Evolutionary conservation across 2,888 invertebrate species (phyloP).

Genomic region (Bimastos eiseni): DNA sequence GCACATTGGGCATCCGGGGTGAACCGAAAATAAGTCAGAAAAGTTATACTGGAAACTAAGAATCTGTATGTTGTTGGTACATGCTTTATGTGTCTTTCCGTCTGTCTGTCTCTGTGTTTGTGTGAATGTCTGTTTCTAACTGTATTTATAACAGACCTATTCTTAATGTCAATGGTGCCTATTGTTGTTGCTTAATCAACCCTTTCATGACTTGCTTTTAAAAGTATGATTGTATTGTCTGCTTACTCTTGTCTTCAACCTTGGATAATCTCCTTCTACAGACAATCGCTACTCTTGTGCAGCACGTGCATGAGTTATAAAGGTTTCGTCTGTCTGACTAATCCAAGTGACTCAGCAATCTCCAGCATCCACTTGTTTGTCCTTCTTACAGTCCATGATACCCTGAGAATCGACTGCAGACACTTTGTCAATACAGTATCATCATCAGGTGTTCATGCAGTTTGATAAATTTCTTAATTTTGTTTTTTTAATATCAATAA

Average conservation of each 20-base stretch:
- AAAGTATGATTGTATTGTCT: background rate
- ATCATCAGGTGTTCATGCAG: background rate
- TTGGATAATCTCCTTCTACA: too few species aligned
- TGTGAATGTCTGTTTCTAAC: background rate
- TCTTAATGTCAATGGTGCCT: background rate
- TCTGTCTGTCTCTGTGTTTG: background rate
- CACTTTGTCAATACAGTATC: too few species aligned
- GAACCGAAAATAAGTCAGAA: background rate
- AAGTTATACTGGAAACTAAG: background rate
- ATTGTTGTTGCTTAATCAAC: background rate
- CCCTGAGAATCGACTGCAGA: too few species aligned
- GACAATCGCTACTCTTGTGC: too few species aligned
- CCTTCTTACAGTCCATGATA: too few species aligned
- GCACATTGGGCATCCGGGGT: background rate
- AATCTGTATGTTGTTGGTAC: background rate
- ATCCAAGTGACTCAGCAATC: too few species aligned
- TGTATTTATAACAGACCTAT: background rate
- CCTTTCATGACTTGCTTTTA: background rate
- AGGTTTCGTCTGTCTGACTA: too few species aligned
- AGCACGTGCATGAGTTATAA: too few species aligned
- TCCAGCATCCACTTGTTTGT: too few species aligned
- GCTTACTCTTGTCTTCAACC: background rate
- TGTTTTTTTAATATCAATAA: background rate
- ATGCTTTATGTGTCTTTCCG: background rate
- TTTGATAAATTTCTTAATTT: background rate